Evolutionary conservation across 2,888 invertebrate genomes (phyloP).

Genomic region (Peribatodes rhomboidaria): DNA sequence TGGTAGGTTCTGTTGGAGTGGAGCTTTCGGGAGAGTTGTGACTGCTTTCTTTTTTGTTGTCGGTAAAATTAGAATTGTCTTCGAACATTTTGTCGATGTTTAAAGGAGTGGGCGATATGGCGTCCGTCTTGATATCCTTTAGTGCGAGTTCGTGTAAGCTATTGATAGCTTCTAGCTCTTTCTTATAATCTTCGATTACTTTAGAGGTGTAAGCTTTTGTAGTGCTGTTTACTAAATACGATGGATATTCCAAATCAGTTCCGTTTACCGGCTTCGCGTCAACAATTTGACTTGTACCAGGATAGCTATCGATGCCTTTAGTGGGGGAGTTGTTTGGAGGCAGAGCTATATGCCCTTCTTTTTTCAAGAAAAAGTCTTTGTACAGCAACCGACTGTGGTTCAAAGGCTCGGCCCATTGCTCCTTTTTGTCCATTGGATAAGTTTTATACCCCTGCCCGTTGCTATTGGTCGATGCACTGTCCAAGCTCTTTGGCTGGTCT

Average conservation of each 20-base stretch:
- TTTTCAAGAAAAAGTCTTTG: slow-evolving; percentile 80
- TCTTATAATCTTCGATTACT: slow-evolving; percentile 84
- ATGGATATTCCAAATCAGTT: slow-evolving; percentile 71
- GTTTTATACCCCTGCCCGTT: slow-evolving; percentile 66
- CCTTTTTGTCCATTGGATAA: slow-evolving; percentile 61
- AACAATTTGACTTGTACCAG: slow-evolving; percentile 54
- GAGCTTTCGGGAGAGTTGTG: slow-evolving; percentile 54
- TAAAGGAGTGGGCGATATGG: slow-evolving; percentile 77
- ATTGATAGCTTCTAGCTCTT: slow-evolving; percentile 81
- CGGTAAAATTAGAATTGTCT: slow-evolving; percentile 59
- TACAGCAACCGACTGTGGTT: slow-evolving; percentile 81
- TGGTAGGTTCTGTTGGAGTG: slow-evolving; percentile 49
- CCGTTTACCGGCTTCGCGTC: slow-evolving; percentile 55
- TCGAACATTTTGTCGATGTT: slow-evolving; percentile 81
- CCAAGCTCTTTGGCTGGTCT: slow-evolving; percentile 75
- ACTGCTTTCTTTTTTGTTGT: slow-evolving; percentile 57
- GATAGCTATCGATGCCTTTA: slow-evolving; percentile 55
- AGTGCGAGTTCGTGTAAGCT: slow-evolving; percentile 79
- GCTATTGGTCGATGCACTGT: slow-evolving; percentile 65
- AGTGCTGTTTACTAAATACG: slow-evolving; percentile 77
- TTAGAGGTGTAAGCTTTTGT: slow-evolving; percentile 83
- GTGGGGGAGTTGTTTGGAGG: slow-evolving; percentile 76
- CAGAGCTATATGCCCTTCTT: slow-evolving; percentile 73
- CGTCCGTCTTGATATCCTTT: slow-evolving; percentile 81
- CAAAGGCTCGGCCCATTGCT: slow-evolving; percentile 69